These are phyloP conservation scores for Thecocarcelia acutangulata DNA, from an alignment of 2,888 invertebrate genomes.

Conservation along the genomic window DNA sequence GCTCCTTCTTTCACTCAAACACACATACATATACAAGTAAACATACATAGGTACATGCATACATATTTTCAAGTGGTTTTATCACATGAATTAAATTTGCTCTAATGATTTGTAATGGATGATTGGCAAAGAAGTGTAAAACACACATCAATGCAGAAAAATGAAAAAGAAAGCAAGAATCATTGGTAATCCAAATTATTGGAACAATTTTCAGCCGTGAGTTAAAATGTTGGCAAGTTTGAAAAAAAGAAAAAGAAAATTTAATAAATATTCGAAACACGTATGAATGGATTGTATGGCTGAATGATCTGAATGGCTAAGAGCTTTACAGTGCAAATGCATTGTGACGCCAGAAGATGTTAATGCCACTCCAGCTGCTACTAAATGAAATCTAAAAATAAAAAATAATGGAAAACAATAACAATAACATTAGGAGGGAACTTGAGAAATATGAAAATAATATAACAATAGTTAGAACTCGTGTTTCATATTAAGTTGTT, in stretches of 20 bases:
- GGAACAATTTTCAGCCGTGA: slow-evolving; percentile 21
- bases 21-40: too few relatives aligned
- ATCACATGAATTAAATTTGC: slow-evolving; percentile 45
- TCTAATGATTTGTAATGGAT: slow-evolving; percentile 55
- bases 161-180: neutral
- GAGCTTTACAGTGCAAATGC: slow-evolving; percentile 40
- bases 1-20: neutral
- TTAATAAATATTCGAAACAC: slow-evolving; percentile 53
- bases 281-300: slow-evolving; percentile 37
- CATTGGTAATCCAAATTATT: slow-evolving; percentile 7
- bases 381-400: neutral
- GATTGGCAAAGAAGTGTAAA: slow-evolving; percentile 29
- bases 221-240: slow-evolving; percentile 8
- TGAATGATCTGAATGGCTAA: slow-evolving; percentile 17
- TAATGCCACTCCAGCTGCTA: slow-evolving; percentile 25
- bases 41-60: neutral
- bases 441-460: neutral
- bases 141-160: slow-evolving; percentile 6
- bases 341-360: slow-evolving; percentile 50
- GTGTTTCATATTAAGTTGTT: neutral
- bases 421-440: neutral
- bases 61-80: slow-evolving; percentile 11
- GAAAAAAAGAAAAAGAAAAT: neutral
- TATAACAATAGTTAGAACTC: slow-evolving; percentile 9
- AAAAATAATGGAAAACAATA: neutral